A percentile compares a stretch with the other conserved stretches of the same genome.
Conservation (phyloP, 2,888 invertebrate species). For the Frankliniella intonsa region DNA sequence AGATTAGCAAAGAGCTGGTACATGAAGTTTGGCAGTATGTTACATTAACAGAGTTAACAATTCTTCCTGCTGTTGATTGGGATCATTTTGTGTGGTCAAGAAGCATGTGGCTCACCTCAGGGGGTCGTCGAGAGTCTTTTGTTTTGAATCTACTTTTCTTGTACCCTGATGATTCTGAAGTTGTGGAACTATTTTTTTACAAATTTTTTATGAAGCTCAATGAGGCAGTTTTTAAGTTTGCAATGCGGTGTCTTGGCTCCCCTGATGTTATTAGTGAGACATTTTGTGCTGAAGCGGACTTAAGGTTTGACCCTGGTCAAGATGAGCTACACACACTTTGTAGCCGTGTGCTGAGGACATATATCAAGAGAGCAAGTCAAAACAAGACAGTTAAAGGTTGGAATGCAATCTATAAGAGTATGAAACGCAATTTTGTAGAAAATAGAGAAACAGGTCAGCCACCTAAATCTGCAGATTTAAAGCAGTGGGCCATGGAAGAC, state of each 20-base stretch:
- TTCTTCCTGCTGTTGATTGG: background rate
- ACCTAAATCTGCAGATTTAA: background rate
- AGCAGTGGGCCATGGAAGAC: background rate
- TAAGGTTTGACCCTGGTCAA: background rate
- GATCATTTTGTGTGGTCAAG: background rate
- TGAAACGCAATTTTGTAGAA: slow-evolving; percentile 12
- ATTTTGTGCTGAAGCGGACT: background rate
- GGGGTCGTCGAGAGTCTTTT: background rate
- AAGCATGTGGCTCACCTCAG: background rate
- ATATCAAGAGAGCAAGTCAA: background rate
- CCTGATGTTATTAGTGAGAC: background rate
- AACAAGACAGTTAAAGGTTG: slow-evolving; percentile 8
- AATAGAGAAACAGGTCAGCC: background rate
- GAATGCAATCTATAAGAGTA: background rate
- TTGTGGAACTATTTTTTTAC: slow-evolving; percentile 5
- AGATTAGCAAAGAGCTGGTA: background rate
- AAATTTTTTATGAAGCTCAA: slow-evolving; percentile 12
- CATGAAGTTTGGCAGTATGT: slow-evolving; percentile 18
- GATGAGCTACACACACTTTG: slow-evolving; percentile 1
- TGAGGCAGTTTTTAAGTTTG: background rate
- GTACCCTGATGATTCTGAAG: slow-evolving; percentile 13
- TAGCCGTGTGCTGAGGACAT: background rate
- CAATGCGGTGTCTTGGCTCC: background rate
- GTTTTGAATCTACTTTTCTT: slow-evolving; percentile 8
- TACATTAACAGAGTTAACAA: background rate